phyloP scores from a whole-genome alignment of 2,113 vertebrate species.

The Trematomus loennbergii region DNA sequence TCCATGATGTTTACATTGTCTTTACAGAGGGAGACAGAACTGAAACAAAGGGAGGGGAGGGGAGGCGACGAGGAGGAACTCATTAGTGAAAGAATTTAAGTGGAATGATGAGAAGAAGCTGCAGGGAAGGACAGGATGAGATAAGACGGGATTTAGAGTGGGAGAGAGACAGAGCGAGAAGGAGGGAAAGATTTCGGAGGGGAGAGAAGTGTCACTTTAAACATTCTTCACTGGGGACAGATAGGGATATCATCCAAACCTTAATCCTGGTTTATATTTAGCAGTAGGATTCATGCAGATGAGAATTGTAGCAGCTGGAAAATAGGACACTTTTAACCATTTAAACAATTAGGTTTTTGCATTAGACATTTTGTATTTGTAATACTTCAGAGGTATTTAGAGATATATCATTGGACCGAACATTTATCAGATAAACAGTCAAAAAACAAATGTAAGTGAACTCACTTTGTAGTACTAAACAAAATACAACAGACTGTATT shows the following conservation, averaged over 20 bases:
- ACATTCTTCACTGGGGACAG: constrained; percentile 52
- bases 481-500: neutral
- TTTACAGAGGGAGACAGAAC: neutral
- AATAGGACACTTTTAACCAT: neutral
- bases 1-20: neutral
- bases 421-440: neutral
- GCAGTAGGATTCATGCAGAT: constrained; percentile 43
- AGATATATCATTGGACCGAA: neutral
- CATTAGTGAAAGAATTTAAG: constrained; percentile 77
- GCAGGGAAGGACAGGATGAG: constrained; percentile 70
- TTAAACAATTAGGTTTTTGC: neutral
- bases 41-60: constrained; percentile 26
- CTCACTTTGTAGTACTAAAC: neutral
- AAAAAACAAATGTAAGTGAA: neutral
- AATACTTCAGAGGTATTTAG: too few relatives aligned
- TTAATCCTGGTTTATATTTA: constrained; percentile 68
- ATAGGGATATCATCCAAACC: constrained; percentile 44
- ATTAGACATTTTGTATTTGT: neutral
- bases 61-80: constrained; percentile 61
- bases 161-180: constrained; percentile 36
- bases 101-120: constrained; percentile 79
- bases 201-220: constrained; percentile 66
- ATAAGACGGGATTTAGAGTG: constrained; percentile 73
- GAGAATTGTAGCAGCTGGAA: neutral
- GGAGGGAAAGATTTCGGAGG: constrained; percentile 51